Conservation (phyloP, 2,888 invertebrate species). For the Drosophila nr. fundita region DNA sequence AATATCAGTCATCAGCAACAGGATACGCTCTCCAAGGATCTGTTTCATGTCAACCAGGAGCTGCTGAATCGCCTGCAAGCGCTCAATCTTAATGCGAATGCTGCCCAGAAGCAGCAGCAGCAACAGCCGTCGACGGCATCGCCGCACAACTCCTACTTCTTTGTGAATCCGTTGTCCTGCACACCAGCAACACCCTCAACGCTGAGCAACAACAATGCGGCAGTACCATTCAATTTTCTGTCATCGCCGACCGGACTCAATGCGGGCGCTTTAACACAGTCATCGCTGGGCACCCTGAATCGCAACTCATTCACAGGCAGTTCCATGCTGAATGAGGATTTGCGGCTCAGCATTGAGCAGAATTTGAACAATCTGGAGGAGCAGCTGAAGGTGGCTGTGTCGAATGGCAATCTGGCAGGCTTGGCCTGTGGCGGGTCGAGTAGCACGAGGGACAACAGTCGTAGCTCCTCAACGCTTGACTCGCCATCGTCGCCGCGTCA, state of each 20-base stretch:
- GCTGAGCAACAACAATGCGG: conserved; percentile 63
- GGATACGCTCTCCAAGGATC: conserved; percentile 84
- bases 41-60: conserved; percentile 85
- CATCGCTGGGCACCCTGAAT: conserved; percentile 83
- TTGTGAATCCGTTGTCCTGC: conserved; percentile 84
- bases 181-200: conserved; percentile 72
- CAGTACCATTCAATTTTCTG: conserved; percentile 81
- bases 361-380: conserved; percentile 86
- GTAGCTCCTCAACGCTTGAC: conserved; percentile 80
- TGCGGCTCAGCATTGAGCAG: conserved; percentile 83
- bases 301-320: conserved; percentile 84
- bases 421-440: conserved; percentile 68
- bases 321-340: conserved; percentile 80
- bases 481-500: conserved; percentile 73
- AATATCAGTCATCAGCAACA: conserved; percentile 83
- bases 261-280: conserved; percentile 81
- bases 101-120: conserved; percentile 67
- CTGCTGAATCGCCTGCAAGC: conserved; percentile 84
- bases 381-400: conserved; percentile 86
- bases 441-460: conserved; percentile 76
- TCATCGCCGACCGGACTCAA: conserved; percentile 70
- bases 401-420: conserved; percentile 84
- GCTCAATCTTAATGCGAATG: conserved; percentile 80
- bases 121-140: conserved; percentile 75
- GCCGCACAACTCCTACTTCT: conserved; percentile 84